Percentiles rank a stretch among this genome's conserved stretches.
Conservation (phyloP, 2,888 invertebrate genomes). For the Lepidochitona cinerea region DNA sequence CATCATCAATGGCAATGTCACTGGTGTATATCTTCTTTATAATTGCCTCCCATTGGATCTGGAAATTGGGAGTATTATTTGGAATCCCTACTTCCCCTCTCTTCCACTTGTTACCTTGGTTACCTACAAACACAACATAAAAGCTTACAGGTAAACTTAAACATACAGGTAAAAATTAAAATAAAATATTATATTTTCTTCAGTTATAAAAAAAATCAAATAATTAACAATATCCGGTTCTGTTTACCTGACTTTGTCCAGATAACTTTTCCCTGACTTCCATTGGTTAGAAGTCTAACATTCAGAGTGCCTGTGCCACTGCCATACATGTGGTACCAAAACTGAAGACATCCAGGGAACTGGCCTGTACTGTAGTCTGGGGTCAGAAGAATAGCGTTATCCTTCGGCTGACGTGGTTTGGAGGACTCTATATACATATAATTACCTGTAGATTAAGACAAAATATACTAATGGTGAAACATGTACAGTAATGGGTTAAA, state of each 20-base stretch:
- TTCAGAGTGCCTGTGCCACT: not conserved
- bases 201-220: no score
- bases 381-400: slow-evolving; percentile 55
- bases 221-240: not conserved
- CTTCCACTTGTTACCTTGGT: slow-evolving; percentile 54
- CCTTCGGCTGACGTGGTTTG: slow-evolving; percentile 38
- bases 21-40: slow-evolving; percentile 48
- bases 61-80: slow-evolving; percentile 14
- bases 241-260: slow-evolving; percentile 29
- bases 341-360: slow-evolving; percentile 43
- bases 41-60: slow-evolving; percentile 63
- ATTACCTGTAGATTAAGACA: slow-evolving; percentile 40
- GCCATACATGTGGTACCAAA: slow-evolving; percentile 62
- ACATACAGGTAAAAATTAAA: no score
- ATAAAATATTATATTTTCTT: not conserved
- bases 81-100: slow-evolving; percentile 38
- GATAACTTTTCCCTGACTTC: not conserved
- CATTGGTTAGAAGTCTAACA: not conserved
- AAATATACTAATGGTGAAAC: no score
- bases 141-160: no score
- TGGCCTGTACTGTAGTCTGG: slow-evolving; percentile 19
- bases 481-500: no score
- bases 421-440: slow-evolving; percentile 63
- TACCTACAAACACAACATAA: slow-evolving; percentile 42
- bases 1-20: slow-evolving; percentile 67